Evolutionary conservation across 2,888 invertebrate species (phyloP).

Genomic region (Brenthis daphne): DNA sequence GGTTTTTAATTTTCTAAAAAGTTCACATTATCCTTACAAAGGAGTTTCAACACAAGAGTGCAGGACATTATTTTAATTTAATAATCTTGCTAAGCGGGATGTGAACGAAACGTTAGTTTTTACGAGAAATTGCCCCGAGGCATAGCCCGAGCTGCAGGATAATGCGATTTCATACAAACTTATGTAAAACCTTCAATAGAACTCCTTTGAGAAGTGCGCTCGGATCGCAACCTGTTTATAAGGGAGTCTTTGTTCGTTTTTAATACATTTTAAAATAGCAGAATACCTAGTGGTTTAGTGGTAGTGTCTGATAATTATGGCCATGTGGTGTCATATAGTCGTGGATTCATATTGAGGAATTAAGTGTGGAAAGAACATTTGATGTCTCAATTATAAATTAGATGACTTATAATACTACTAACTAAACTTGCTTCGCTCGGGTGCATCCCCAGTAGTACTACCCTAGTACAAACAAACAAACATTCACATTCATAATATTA

Average conservation of each 20-base stretch:
- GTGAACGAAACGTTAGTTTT: conserved; percentile 23
- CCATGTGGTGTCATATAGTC: not conserved
- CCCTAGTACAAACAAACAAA: no score
- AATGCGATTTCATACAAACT: conserved; percentile 62
- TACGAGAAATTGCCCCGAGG: conserved; percentile 6
- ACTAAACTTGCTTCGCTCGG: no score
- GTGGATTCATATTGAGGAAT: no score
- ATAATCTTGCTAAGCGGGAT: conserved; percentile 9
- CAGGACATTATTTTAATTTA: conserved; percentile 1
- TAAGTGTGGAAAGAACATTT: no score
- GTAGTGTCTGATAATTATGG: no score
- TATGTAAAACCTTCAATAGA: conserved; percentile 52
- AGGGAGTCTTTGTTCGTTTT: conserved; percentile 18
- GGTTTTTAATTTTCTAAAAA: not conserved
- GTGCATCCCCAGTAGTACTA: no score
- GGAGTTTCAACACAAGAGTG: not conserved
- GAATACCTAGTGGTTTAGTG: not conserved
- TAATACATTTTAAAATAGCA: conserved; percentile 1
- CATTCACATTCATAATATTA: no score
- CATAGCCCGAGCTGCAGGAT: conserved; percentile 39
- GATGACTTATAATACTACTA: no score
- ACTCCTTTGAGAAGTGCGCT: conserved; percentile 45
- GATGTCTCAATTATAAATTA: no score
- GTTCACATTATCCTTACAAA: no score
- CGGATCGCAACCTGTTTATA: conserved; percentile 15